Conservation (phyloP, 2,888 invertebrate species). For the Lasioglossum lativentre region DNA sequence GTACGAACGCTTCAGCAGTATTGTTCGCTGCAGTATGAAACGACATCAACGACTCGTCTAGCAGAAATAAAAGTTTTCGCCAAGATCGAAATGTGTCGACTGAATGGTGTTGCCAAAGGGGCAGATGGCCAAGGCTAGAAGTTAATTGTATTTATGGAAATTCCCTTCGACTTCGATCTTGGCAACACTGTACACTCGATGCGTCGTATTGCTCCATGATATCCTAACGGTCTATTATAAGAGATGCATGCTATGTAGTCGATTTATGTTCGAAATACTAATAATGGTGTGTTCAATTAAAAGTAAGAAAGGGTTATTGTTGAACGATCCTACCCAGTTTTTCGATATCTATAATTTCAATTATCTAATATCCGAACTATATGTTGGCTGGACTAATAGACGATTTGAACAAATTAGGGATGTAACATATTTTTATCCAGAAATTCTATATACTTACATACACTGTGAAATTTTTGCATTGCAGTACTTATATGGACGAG, state of each 20-base stretch:
- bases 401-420: too few species aligned
- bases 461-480: neutral
- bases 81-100: conserved; percentile 18
- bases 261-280: neutral
- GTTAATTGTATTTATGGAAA: conserved; percentile 51
- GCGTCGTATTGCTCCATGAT: neutral
- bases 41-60: neutral
- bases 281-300: neutral
- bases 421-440: too few species aligned
- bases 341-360: neutral
- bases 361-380: neutral
- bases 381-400: neutral
- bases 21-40: conserved; percentile 22
- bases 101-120: conserved; percentile 37
- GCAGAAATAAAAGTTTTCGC: conserved; percentile 30
- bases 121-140: conserved; percentile 36
- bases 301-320: neutral
- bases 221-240: conserved; percentile 4
- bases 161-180: conserved; percentile 18
- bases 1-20: neutral
- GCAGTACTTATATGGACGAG: neutral
- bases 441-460: neutral
- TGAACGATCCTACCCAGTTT: too few species aligned
- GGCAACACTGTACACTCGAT: conserved; percentile 1
- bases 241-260: neutral